A percentile compares a stretch with the other conserved stretches of the same genome.
Evolutionary conservation across 1,140 invertebrate genomes (phyloP).

Genomic region (Scylla paramamosain): DNA sequence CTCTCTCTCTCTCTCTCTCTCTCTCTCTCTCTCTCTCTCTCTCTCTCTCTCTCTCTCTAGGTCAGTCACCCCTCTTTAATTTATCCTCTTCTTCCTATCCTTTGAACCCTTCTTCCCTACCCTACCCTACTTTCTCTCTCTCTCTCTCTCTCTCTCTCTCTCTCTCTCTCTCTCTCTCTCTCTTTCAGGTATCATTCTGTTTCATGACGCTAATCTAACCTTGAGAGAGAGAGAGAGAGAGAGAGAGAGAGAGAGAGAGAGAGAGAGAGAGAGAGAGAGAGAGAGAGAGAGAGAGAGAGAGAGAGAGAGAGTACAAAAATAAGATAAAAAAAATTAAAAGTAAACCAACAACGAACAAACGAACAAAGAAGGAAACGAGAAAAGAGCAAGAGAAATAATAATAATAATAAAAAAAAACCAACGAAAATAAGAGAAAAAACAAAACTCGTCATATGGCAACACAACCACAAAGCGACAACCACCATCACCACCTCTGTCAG

Average conservation of each 20-base stretch:
- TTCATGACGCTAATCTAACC: background rate
- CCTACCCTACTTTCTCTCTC: background rate
- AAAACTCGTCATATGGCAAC: too few relatives aligned
- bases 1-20: slow-evolving; percentile 49
- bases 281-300: slow-evolving; percentile 33
- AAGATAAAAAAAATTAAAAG: background rate
- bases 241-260: slow-evolving; percentile 48
- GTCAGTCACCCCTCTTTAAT: background rate
- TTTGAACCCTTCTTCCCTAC: too few relatives aligned
- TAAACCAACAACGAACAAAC: too few relatives aligned
- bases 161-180: too few relatives aligned
- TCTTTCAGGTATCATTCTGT: too few relatives aligned
- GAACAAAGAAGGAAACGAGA: too few relatives aligned
- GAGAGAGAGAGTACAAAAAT: background rate
- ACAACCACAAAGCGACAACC: too few relatives aligned
- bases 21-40: slow-evolving; percentile 42
- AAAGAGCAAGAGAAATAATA: too few relatives aligned
- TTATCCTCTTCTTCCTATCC: too few relatives aligned
- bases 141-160: background rate
- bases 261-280: slow-evolving; percentile 48
- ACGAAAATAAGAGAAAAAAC: too few relatives aligned
- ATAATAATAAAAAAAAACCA: too few relatives aligned
- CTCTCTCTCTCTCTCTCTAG: background rate
- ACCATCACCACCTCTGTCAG: too few relatives aligned
- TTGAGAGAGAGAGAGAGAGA: slow-evolving; percentile 18